A percentile compares a stretch with the other conserved stretches of the same genome.
These are phyloP conservation scores for Alosa alosa DNA, from an alignment of 2,113 vertebrate genomes.

Conservation along the genomic window DNA sequence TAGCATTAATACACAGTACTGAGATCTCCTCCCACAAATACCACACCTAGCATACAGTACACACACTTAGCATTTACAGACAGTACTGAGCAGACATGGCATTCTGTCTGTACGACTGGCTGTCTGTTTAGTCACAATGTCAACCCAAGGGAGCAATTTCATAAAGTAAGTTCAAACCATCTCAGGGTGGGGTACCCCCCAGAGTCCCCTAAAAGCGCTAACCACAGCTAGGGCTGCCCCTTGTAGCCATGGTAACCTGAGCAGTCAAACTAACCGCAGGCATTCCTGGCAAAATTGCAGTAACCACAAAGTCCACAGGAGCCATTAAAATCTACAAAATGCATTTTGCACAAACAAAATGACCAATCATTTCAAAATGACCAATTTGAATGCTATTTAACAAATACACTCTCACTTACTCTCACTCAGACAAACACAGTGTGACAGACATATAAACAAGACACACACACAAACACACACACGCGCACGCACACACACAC, in stretches of 20 bases:
- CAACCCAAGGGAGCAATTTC: not conserved
- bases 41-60: slow-evolving; percentile 71
- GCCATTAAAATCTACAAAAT: slow-evolving; percentile 1
- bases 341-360: not conserved
- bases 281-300: slow-evolving; percentile 10
- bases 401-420: slow-evolving; percentile 55
- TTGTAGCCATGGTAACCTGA: slow-evolving; percentile 6
- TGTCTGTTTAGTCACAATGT: not conserved
- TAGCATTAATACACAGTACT: too few relatives aligned
- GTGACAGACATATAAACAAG: not conserved
- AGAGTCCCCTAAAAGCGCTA: not conserved
- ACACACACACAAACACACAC: not conserved
- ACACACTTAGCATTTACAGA: slow-evolving; percentile 53
- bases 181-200: not conserved
- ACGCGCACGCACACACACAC: slow-evolving; percentile 19
- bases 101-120: not conserved
- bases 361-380: not conserved
- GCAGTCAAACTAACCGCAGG: not conserved
- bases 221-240: not conserved
- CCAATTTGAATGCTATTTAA: not conserved
- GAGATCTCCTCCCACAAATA: slow-evolving; percentile 88
- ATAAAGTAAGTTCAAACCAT: not conserved
- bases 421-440: not conserved
- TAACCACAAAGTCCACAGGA: slow-evolving; percentile 7
- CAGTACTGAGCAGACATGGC: not conserved